Evolutionary conservation across 2,113 vertebrate genomes (phyloP).

Genomic region (Cyprinus carpio): DNA sequence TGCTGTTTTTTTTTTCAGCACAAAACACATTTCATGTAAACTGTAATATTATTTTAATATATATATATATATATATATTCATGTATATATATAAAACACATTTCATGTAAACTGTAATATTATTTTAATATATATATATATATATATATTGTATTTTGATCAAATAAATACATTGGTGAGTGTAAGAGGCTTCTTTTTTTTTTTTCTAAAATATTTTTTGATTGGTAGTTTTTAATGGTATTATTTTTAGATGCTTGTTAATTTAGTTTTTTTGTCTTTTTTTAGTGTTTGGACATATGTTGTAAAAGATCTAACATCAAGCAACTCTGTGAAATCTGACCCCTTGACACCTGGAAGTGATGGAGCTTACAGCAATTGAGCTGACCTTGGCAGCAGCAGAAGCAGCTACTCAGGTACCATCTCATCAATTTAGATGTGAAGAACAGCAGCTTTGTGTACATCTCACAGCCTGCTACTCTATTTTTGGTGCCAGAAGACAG

Average conservation of each 20-base stretch:
- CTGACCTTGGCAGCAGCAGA: background rate
- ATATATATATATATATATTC: too few species aligned
- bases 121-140: background rate
- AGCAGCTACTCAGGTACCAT: background rate
- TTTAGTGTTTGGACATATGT: too few species aligned
- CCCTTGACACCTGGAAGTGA: background rate
- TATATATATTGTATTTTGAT: background rate
- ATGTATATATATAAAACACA: background rate
- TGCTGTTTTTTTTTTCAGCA: too few species aligned
- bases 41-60: background rate
- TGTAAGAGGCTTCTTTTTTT: background rate
- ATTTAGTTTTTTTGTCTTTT: too few species aligned
- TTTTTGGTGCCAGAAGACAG: background rate
- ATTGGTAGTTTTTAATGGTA: too few species aligned
- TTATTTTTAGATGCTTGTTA: too few species aligned
- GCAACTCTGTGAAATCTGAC: background rate
- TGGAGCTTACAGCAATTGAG: background rate
- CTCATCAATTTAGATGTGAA: background rate
- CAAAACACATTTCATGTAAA: background rate
- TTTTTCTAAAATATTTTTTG: too few species aligned
- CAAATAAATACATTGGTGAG: background rate
- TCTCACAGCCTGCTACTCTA: background rate
- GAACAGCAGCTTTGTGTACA: constrained; percentile 4
- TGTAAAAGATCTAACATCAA: background rate
- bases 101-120: background rate